Percentiles rank a stretch among this genome's conserved stretches.
Evolutionary conservation across 2,888 invertebrate genomes (phyloP).

Genomic region (Idaea dimidiata): DNA sequence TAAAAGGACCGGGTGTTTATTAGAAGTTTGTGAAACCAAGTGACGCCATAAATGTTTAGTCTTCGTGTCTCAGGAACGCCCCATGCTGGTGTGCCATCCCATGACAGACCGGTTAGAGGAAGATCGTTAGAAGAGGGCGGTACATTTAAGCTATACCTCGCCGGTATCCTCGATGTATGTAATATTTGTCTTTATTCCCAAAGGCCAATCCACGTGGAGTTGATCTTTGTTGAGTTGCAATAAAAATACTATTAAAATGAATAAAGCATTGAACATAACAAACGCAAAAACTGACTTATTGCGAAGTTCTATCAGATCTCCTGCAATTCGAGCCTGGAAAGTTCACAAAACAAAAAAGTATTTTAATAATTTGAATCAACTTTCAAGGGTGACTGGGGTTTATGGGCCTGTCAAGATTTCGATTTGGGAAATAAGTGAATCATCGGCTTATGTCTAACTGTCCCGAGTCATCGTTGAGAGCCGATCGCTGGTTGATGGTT

Average conservation of each 20-base stretch:
- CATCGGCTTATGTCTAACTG: constrained; percentile 14
- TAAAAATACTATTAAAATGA: constrained; percentile 99
- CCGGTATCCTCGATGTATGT: constrained; percentile 95
- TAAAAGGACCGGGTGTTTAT: constrained; percentile 50
- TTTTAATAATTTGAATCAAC: constrained; percentile 64
- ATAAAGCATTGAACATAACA: constrained; percentile 99
- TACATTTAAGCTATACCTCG: constrained; percentile 86
- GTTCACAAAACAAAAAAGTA: constrained; percentile 68
- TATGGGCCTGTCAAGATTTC: constrained; percentile 6
- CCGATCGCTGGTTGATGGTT: constrained; percentile 62
- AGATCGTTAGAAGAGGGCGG: constrained; percentile 76
- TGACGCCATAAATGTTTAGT: constrained; percentile 61
- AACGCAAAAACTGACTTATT: constrained; percentile 99
- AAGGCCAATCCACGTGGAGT: constrained; percentile 98
- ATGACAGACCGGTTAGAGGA: constrained; percentile 78
- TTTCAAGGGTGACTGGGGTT: constrained; percentile 81
- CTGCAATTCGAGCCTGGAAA: constrained; percentile 92
- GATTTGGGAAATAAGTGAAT: constrained; percentile 8
- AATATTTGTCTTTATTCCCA: constrained; percentile 96
- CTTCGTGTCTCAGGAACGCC: constrained; percentile 66
- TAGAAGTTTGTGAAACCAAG: constrained; percentile 61
- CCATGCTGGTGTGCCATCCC: constrained; percentile 79
- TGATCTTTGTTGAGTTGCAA: constrained; percentile 99
- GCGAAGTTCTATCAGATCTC: constrained; percentile 95
- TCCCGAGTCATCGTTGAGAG: constrained; percentile 77